Evolutionary conservation across 1,140 invertebrate species (phyloP).

Genomic region (Gonioctena quinquepunctata): DNA sequence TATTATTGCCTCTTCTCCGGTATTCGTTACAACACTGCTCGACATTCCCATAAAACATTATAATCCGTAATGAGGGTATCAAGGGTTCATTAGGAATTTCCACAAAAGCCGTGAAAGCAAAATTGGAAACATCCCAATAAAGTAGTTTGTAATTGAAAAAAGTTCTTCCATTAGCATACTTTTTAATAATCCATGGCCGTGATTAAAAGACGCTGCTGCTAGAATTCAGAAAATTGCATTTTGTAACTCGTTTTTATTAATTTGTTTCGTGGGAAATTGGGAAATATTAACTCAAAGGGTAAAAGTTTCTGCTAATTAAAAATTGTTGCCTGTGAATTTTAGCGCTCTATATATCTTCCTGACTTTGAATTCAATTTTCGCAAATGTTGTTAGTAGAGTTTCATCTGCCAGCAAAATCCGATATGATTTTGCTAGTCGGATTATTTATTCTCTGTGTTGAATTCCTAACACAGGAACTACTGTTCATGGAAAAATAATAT

Average conservation of each 20-base stretch:
- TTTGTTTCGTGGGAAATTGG: constrained; percentile 11
- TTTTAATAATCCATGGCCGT: constrained; percentile 10
- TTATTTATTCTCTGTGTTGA: background rate
- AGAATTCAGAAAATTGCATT: constrained; percentile 15
- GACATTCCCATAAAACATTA: no score
- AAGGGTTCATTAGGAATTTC: background rate
- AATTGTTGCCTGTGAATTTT: constrained; percentile 8
- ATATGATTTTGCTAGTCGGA: background rate
- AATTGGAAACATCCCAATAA: background rate
- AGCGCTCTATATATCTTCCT: background rate
- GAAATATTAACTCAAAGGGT: constrained; percentile 6
- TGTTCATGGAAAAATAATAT: no score
- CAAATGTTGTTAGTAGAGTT: background rate
- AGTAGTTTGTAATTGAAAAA: constrained; percentile 3
- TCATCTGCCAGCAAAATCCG: background rate
- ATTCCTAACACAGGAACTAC: no score
- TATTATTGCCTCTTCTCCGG: no score
- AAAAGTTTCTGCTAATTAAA: constrained; percentile 12
- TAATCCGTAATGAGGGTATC: background rate
- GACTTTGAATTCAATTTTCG: background rate
- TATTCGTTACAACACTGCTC: no score
- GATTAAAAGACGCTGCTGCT: constrained; percentile 9
- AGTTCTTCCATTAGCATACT: constrained; percentile 11
- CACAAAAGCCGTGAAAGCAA: background rate
- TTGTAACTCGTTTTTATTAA: constrained; percentile 11